Percentiles rank a stretch among this genome's conserved stretches.
phyloP scores from a whole-genome alignment of 2,888 invertebrate genomes.

The Synanthedon andrenaeformis region DNA sequence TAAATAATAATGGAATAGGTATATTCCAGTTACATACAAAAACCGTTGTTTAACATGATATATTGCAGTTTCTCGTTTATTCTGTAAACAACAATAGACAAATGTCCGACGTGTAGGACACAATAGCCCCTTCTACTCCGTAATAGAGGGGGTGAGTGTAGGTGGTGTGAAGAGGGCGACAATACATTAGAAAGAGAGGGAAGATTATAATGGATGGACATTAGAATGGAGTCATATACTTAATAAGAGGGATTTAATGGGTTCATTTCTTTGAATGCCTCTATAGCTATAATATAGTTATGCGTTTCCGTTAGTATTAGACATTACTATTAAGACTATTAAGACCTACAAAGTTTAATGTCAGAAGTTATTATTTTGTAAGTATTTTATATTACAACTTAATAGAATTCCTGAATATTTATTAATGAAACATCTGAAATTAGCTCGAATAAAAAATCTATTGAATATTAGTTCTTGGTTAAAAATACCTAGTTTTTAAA shows the following conservation, averaged over 20 bases:
- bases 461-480: too few relatives aligned
- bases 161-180: conserved; percentile 25
- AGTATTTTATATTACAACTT: too few relatives aligned
- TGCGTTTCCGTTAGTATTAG: not conserved
- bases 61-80: not conserved
- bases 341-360: too few relatives aligned
- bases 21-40: not conserved
- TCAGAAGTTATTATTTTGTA: too few relatives aligned
- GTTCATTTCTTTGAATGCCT: not conserved
- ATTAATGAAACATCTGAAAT: too few relatives aligned
- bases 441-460: too few relatives aligned
- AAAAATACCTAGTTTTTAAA: too few relatives aligned
- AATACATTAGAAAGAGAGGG: conserved; percentile 18
- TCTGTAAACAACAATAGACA: conserved; percentile 12
- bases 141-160: conserved; percentile 20
- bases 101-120: conserved; percentile 14
- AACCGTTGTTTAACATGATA: not conserved
- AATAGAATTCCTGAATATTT: too few relatives aligned
- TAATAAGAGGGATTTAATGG: conserved; percentile 1
- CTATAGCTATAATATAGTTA: not conserved
- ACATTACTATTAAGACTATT: too few relatives aligned
- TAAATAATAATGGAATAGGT: not conserved
- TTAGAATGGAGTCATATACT: conserved; percentile 34
- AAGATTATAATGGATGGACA: conserved; percentile 39
- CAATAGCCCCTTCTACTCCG: conserved; percentile 26